Base-by-base conservation (phyloP, 2,113 vertebrate genomes). In the Mugil cephalus region DNA sequence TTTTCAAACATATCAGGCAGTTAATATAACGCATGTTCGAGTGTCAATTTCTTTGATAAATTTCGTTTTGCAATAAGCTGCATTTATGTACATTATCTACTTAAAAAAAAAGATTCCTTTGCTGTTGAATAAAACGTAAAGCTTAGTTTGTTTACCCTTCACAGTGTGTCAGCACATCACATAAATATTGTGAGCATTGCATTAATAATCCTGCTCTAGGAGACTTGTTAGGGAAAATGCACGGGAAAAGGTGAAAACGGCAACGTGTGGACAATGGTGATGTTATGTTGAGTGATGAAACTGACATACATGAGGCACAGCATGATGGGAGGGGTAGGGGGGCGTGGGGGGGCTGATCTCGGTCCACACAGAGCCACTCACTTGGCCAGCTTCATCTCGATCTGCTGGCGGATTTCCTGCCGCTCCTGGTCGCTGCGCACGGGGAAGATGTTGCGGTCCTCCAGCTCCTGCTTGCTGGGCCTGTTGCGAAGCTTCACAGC, bases 391-490 rank as follows among this genome's bases (percentile, higher is more conserved):
- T 97, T 98, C 93, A 95, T 95, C 82, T 99, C 97, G 2, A 99
- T 99, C 93, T 99, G 97, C 90, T 99, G 97, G 48, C 98, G 95
- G 77, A 98, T 97, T 74, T 97, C 96, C 94, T 97, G 97, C 2
- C 98, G 89, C 79, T 99, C 98, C 84, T 96, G 96, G 14, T 97
- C 96, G 0, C 96, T 98, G 82, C 97, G 96, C 60, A 94, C 88
- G 3, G 98, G 98, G 93, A 99, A 99, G 86, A 99, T 98, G 86
- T 99, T 99, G 66, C 97, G 93, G 80, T 98, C 97, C 84, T 99
- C 96, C 86, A 99, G 89, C 83, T 99, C 98, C 91, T 98, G 96
- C 84, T 97, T 96, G 69, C 97, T 99, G 0, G 98, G 98, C 50
- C 98, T 92, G 91, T 98, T 98, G 50, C 97, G 89, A 42, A 99